Evolutionary conservation across 2,113 vertebrate species (phyloP), one percentile per base, ranked within the genome.

Genomic region (Cyrtonyx montezumae): DNA sequence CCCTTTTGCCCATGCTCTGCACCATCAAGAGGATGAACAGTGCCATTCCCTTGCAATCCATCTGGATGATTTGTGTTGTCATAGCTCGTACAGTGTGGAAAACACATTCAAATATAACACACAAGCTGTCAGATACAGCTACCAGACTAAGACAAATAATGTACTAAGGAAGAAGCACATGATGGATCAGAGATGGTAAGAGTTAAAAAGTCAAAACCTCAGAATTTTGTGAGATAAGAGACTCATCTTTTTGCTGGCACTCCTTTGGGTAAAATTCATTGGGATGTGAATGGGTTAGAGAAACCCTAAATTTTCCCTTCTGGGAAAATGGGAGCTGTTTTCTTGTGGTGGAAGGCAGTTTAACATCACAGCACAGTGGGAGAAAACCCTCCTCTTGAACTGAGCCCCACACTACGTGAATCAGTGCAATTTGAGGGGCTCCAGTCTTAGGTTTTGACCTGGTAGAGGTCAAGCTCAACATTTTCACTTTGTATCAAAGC

Each of bases 41-140:
- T 1, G 1, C 43, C 3, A 0, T 75, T 95, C 48, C 28, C 48
- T 67, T 58, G 34, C 61, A 92, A 88, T 93, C 90, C 5, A 7
- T 88, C 85, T 65, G 82, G 46, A 65, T 95, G 87, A 95, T 95
- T 94, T 92, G 91, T 90, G 87, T 88, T 95, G 79, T 83, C 73
- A 25, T 78, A 88, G 76, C 93, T 94, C 0, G 1, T 61, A 71
- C 36, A 61, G 71, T 78, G 84, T 83, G 69, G 94, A 87, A 94
- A 94, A 91, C 5, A 12, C 79, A 68, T 87, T 94, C 79, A 94
- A 84, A 92, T 89, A 90, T 75, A 85, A 78, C 81, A 78, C 79
- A 90, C 40, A 80, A 85, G 58, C 69, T 94, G 93, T 83, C 87
- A 91, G 84, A 85, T 85, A 70, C 51, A 76, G 68, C 76, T 86